phyloP scores from a whole-genome alignment of 2,888 invertebrate genomes.

The Cosmorhoe ocellata region DNA sequence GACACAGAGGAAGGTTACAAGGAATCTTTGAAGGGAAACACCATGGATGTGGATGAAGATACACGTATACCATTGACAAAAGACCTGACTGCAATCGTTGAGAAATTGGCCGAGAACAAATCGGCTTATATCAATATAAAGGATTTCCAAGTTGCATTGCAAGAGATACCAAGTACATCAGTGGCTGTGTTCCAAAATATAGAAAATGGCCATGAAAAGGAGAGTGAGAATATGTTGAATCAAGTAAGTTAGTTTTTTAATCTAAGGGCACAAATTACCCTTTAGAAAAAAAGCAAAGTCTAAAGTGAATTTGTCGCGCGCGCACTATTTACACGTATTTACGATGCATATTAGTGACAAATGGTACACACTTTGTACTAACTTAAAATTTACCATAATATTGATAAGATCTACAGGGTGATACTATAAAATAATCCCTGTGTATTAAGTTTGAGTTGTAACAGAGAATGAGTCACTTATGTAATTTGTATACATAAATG shows the following conservation, averaged over 20 bases:
- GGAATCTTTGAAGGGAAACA: constrained; percentile 54
- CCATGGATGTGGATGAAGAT: constrained; percentile 46
- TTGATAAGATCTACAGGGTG: too few relatives aligned
- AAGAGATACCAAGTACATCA: constrained; percentile 82
- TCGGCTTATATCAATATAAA: constrained; percentile 6
- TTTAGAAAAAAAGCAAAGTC: too few relatives aligned
- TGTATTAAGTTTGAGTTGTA: too few relatives aligned
- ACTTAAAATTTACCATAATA: too few relatives aligned
- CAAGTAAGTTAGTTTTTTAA: constrained; percentile 71
- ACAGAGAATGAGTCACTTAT: too few relatives aligned
- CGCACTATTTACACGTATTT: too few relatives aligned
- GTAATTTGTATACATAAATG: too few relatives aligned
- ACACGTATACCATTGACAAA: constrained; percentile 72
- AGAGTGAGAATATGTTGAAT: constrained; percentile 78
- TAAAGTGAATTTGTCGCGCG: too few relatives aligned
- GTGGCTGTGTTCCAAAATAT: constrained; percentile 86
- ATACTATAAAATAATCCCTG: too few relatives aligned
- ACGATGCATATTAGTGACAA: too few relatives aligned
- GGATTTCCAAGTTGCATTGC: constrained; percentile 57
- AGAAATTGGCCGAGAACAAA: constrained; percentile 67
- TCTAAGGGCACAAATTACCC: too few relatives aligned
- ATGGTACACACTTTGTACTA: too few relatives aligned
- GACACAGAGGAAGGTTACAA: constrained; percentile 72
- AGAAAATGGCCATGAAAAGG: constrained; percentile 48
- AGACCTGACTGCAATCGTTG: constrained; percentile 81